Conservation (phyloP, 1,140 invertebrate species). For the Formica exsecta region DNA sequence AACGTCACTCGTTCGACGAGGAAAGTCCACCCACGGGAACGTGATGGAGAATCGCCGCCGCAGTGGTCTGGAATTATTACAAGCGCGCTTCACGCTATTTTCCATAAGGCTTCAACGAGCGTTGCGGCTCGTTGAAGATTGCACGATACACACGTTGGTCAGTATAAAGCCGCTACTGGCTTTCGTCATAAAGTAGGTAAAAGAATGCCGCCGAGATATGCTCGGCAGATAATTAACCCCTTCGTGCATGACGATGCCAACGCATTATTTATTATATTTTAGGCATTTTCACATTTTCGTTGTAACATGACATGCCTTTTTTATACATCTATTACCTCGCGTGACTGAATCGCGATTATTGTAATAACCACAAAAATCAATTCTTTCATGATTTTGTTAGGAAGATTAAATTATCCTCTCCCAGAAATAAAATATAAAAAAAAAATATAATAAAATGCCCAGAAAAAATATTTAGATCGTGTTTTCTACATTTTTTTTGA, state of each 20-base stretch:
- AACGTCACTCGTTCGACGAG: slow-evolving; percentile 38
- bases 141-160: slow-evolving; percentile 31
- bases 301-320: background rate
- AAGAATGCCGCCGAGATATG: slow-evolving; percentile 39
- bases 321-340: background rate
- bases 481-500: background rate
- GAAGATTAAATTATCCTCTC: background rate
- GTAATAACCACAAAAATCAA: background rate
- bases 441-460: background rate
- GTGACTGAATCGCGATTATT: background rate
- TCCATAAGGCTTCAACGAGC: slow-evolving; percentile 17
- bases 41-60: background rate
- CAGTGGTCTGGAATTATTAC: slow-evolving; percentile 40
- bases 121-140: slow-evolving; percentile 31
- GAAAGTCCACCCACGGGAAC: slow-evolving; percentile 33
- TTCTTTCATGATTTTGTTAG: slow-evolving; percentile 10
- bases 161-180: too few relatives aligned
- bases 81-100: slow-evolving; percentile 27
- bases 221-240: slow-evolving; percentile 19
- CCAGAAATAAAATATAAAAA: background rate
- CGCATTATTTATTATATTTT: background rate
- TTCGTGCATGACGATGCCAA: slow-evolving; percentile 14
- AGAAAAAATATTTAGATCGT: background rate
- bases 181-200: slow-evolving; percentile 29
- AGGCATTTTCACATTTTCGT: background rate